Base-by-base conservation (phyloP, 2,113 vertebrate genomes). In the Rallus limicola region DNA sequence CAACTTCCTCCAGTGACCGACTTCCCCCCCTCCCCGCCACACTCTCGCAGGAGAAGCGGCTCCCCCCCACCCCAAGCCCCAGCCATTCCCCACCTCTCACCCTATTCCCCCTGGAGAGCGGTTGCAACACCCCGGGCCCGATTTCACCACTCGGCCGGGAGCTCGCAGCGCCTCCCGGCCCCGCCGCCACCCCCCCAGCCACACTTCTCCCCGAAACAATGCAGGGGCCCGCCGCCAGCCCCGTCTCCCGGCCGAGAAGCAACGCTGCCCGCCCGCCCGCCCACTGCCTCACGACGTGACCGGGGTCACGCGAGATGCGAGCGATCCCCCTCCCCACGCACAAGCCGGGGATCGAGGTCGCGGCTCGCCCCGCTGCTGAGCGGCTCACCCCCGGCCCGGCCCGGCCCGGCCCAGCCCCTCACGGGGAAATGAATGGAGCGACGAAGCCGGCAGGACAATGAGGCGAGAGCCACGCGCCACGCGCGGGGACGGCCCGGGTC, bases 1-100 rank as follows among this genome's bases (percentile, higher is more conserved):
- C 98, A 98, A 98, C 98, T 98, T 98, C 98, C 98, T 98, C 95
- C 97, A 87, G 96, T 98, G 95, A 97, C 94, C 76, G 95, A 96
- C 96, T 95, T 94, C 96, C 97, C 96, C 96, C 94, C 86, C 95
- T 62, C 96, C 75, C 86, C 70, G 53, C 78, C 86, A 67, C 78
- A 42, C 83, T 85, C 78, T 76, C 90, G 95, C 95, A 77, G 93
- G 93, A 90, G 91, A 82, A 89, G 85, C 88, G 26, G 81, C 82
- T 55, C 86, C 94, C 83, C 95, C 96, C 90, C 95, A 53, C 96
- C 95, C 86, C 85, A 20, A 68, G 48, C 93, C 90, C 95, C 65
- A 20, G 44, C 65, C 84, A 25, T 79, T 83, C 75, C 46, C 67
- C 38, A 64, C 79, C 81, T 80, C 67, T 78, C 82, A 53, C 81